phyloP scores from a whole-genome alignment of 2,797 vertebrate species.

The Coreius guichenoti region DNA sequence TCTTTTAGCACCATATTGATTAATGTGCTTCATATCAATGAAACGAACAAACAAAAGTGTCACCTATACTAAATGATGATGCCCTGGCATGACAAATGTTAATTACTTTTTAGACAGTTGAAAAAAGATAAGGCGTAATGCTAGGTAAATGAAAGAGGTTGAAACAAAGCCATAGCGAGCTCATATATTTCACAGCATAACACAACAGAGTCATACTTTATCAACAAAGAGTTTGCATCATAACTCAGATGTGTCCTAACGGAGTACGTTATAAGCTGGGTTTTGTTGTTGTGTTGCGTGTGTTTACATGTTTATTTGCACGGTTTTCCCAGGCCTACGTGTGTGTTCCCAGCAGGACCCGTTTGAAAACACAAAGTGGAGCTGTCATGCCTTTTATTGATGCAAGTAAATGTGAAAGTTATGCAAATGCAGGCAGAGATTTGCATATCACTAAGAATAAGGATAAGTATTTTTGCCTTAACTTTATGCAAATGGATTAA shows the following conservation, averaged over 20 bases:
- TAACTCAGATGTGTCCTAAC: slow-evolving; percentile 73
- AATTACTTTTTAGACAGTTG: slow-evolving; percentile 59
- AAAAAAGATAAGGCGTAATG: slow-evolving; percentile 58
- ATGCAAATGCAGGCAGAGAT: slow-evolving; percentile 64
- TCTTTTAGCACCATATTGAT: slow-evolving; percentile 46
- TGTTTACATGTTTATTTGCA: slow-evolving; percentile 66
- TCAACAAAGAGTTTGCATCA: slow-evolving; percentile 71
- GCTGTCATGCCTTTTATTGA: slow-evolving; percentile 39
- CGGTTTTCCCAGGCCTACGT: slow-evolving; percentile 58
- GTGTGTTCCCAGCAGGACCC: slow-evolving; percentile 51
- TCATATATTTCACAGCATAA: slow-evolving; percentile 17
- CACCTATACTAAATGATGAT: slow-evolving; percentile 48
- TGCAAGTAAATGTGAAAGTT: slow-evolving; percentile 56
- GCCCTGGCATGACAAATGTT: slow-evolving; percentile 51
- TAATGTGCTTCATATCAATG: slow-evolving; percentile 56
- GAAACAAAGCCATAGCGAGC: slow-evolving; percentile 37
- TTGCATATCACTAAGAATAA: slow-evolving; percentile 59
- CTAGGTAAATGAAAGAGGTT: slow-evolving; percentile 42
- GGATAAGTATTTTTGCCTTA: slow-evolving; percentile 58
- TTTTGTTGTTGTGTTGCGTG: slow-evolving; percentile 41
- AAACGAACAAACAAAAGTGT: slow-evolving; percentile 55
- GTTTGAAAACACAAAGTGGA: slow-evolving; percentile 37
- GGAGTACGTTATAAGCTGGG: slow-evolving; percentile 74
- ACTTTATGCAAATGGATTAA: slow-evolving; percentile 61
- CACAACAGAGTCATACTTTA: slow-evolving; percentile 73